Conservation (phyloP, 2,888 invertebrate species). For the Troides oblongomaculatus region DNA sequence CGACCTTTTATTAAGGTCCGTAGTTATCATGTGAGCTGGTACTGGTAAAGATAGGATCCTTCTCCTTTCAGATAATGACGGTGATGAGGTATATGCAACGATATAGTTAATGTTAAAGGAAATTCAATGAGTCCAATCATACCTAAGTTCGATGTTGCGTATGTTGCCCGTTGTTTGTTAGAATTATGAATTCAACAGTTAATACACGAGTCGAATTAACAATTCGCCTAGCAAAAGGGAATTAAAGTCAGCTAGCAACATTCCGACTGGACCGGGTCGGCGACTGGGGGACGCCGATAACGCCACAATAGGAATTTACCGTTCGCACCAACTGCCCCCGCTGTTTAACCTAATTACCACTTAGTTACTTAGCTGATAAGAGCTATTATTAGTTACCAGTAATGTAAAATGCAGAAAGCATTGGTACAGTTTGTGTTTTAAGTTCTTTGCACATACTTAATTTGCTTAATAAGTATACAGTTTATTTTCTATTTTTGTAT, state of each 20-base stretch:
- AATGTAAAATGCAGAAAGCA: not conserved
- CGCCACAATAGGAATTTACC: constrained; percentile 71
- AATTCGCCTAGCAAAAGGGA: constrained; percentile 65
- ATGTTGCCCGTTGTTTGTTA: not conserved
- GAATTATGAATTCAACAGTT: constrained; percentile 29
- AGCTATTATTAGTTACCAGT: constrained; percentile 50
- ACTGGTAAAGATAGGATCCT: too few species aligned
- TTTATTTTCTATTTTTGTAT: not conserved
- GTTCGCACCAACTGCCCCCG: constrained; percentile 58
- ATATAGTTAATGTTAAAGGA: too few species aligned
- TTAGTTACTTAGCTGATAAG: constrained; percentile 48
- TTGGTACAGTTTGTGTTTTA: not conserved
- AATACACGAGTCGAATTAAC: constrained; percentile 63
- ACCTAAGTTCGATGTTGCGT: not conserved
- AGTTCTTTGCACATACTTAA: not conserved
- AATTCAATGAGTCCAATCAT: not conserved
- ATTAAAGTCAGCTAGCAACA: constrained; percentile 67
- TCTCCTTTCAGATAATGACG: too few species aligned
- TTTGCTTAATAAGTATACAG: not conserved
- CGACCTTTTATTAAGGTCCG: too few species aligned
- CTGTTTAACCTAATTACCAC: constrained; percentile 59
- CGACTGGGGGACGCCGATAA: constrained; percentile 69
- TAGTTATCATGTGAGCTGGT: too few species aligned
- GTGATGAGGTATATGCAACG: too few species aligned
- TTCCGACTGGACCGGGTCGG: constrained; percentile 43